phyloP scores from a whole-genome alignment of 1,140 invertebrate genomes.

The Dendroctonus valens region DNA sequence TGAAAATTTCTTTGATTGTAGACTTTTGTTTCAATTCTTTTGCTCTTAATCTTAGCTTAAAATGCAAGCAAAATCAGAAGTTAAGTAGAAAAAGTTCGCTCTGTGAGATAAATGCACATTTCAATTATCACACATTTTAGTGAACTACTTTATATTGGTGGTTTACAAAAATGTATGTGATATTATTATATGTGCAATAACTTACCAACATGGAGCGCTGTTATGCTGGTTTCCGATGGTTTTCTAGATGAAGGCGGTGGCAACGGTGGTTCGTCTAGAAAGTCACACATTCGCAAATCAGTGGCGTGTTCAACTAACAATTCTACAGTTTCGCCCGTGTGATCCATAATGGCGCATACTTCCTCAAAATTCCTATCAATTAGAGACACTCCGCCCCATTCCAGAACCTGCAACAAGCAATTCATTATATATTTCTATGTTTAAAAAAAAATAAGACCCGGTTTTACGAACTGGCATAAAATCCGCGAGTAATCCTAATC shows the following conservation, averaged over 20 bases:
- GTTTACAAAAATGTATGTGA: too few species aligned
- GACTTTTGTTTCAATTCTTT: too few species aligned
- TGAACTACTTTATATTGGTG: too few species aligned
- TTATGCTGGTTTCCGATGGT: conserved; percentile 46
- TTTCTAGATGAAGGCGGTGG: conserved; percentile 41
- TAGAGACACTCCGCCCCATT: conserved; percentile 81
- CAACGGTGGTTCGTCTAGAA: conserved; percentile 58
- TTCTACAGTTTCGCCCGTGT: conserved; percentile 77
- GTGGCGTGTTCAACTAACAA: conserved; percentile 76
- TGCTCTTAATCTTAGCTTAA: too few species aligned
- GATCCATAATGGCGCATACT: conserved; percentile 79
- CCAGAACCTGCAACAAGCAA: conserved; percentile 58
- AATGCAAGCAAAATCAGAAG: too few species aligned
- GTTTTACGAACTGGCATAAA: neutral
- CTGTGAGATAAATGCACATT: too few species aligned
- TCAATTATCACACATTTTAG: too few species aligned
- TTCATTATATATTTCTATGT: neutral
- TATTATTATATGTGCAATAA: conserved; percentile 1
- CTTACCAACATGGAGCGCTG: conserved; percentile 47
- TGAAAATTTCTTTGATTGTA: too few species aligned
- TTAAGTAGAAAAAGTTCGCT: too few species aligned
- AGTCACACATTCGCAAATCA: conserved; percentile 67
- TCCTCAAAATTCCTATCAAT: conserved; percentile 90
- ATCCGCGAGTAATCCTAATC: too few species aligned
- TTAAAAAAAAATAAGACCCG: neutral